Evolutionary conservation across 2,888 invertebrate genomes (phyloP).

Genomic region (Alloplasta piceator): DNA sequence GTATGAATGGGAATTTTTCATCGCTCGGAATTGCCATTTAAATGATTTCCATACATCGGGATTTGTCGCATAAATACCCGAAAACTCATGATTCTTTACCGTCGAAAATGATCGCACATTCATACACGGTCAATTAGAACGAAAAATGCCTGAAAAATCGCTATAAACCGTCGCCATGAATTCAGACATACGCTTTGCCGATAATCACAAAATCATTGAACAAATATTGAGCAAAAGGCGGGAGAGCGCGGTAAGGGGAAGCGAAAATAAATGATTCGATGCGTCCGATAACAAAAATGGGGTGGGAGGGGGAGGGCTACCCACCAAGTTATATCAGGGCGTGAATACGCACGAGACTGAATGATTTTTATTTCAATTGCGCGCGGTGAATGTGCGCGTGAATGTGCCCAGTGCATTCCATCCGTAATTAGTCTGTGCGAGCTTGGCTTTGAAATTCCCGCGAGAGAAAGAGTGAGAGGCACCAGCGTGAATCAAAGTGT

Average conservation of each 20-base stretch:
- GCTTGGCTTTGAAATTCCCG: constrained; percentile 38
- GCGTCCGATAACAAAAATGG: constrained; percentile 25
- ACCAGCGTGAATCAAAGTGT: constrained; percentile 12
- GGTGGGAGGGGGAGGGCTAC: neutral
- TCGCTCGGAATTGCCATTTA: constrained; percentile 21
- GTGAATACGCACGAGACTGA: constrained; percentile 6
- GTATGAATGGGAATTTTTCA: constrained; percentile 12
- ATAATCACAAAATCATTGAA: constrained; percentile 59
- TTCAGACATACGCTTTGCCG: constrained; percentile 31
- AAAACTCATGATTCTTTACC: neutral
- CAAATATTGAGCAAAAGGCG: constrained; percentile 38
- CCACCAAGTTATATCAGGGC: constrained; percentile 1
- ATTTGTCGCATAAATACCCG: neutral
- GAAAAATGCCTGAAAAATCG: constrained; percentile 22
- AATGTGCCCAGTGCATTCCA: constrained; percentile 45
- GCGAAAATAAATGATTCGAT: constrained; percentile 58
- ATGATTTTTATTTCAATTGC: constrained; percentile 48
- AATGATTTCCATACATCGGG: constrained; percentile 40
- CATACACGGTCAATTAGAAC: constrained; percentile 23
- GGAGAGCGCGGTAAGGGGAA: constrained; percentile 14
- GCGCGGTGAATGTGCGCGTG: constrained; percentile 11
- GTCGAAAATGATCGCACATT: constrained; percentile 30
- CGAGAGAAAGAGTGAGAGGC: constrained; percentile 2
- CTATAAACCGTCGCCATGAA: constrained; percentile 21
- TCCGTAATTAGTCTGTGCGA: constrained; percentile 52